phyloP scores from a whole-genome alignment of 1,140 invertebrate species.

The Meteorus sp. region DNA sequence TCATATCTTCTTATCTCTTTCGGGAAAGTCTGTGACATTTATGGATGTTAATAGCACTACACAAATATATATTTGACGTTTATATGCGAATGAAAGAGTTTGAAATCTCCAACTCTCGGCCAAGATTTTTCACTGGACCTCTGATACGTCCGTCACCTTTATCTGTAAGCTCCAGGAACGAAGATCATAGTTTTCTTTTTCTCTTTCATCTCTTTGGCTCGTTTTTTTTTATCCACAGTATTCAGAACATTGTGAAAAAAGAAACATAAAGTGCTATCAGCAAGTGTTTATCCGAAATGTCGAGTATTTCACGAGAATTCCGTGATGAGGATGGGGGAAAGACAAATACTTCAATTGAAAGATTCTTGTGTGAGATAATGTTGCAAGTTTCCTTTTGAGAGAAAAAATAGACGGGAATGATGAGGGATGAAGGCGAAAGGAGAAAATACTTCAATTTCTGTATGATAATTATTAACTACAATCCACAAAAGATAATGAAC shows the following conservation, averaged over 20 bases:
- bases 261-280: neutral
- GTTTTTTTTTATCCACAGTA: neutral
- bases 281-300: neutral
- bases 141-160: constrained; percentile 33
- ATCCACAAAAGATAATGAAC: no score
- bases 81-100: constrained; percentile 12
- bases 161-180: constrained; percentile 31
- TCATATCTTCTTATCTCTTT: no score
- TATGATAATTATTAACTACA: no score
- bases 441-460: no score
- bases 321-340: neutral
- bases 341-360: neutral
- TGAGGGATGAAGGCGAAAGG: no score
- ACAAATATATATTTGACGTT: no score
- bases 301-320: neutral
- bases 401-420: neutral
- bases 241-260: neutral
- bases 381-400: neutral
- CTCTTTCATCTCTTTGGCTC: no score
- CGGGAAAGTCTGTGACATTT: no score
- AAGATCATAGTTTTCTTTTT: constrained; percentile 28
- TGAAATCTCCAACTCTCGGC: constrained; percentile 5
- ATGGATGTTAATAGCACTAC: no score
- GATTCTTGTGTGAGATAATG: neutral
- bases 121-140: constrained; percentile 6